phyloP scores from a whole-genome alignment of 2,113 vertebrate genomes.

The Onychostruthus taczanowskii region DNA sequence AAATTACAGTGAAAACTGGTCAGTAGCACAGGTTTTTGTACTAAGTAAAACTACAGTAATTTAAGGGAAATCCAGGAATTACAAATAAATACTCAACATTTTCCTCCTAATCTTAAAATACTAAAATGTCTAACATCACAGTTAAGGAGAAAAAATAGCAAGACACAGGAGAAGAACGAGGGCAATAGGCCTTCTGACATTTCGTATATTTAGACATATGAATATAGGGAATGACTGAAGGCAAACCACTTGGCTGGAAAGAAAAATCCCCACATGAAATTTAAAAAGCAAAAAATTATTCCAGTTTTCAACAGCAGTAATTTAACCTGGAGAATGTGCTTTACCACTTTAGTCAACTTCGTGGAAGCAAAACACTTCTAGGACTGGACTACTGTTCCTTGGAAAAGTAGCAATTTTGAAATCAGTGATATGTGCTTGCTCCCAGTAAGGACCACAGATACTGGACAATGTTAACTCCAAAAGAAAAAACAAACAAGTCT shows the following conservation, averaged over 20 bases:
- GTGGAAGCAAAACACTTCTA: not conserved
- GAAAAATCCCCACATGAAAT: not conserved
- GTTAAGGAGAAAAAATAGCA: not conserved
- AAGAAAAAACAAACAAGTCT: not conserved
- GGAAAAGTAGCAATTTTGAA: not conserved
- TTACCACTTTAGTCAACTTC: not conserved
- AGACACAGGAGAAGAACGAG: not conserved
- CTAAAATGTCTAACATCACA: not conserved
- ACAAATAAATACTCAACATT: not conserved
- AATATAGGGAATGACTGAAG: not conserved
- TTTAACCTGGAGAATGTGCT: not conserved
- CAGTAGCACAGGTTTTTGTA: not conserved
- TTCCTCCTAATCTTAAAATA: not conserved
- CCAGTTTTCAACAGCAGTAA: not conserved
- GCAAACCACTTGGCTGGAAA: not conserved
- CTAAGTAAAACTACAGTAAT: not conserved
- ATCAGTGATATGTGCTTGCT: not conserved
- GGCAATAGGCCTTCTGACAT: not conserved
- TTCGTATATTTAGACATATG: not conserved
- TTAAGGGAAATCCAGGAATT: not conserved
- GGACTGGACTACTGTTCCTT: not conserved
- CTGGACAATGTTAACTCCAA: not conserved
- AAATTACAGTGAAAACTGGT: not conserved
- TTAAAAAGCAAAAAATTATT: not conserved
- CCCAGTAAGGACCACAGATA: not conserved